phyloP scores from a whole-genome alignment of 2,113 vertebrate genomes.

The Prunella fulvescens region DNA sequence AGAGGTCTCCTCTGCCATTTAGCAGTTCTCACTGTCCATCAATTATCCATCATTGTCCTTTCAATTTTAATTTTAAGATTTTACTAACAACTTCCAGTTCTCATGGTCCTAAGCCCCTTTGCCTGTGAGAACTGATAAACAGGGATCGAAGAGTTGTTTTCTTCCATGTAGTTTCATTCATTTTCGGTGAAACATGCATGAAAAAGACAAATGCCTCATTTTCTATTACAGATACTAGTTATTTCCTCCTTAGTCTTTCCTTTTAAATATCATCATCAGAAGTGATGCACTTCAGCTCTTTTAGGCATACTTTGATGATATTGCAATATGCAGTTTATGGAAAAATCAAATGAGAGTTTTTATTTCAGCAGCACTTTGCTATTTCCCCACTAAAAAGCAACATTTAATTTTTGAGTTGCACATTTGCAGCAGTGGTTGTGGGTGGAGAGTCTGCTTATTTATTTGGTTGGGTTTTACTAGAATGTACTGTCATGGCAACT shows the following conservation, averaged over 20 bases:
- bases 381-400: slow-evolving; percentile 19
- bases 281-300: slow-evolving; percentile 8
- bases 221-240: not conserved
- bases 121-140: not conserved
- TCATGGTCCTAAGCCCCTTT: not conserved
- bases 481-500: slow-evolving; percentile 55
- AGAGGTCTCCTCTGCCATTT: not conserved
- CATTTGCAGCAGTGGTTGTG: slow-evolving; percentile 46
- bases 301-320: slow-evolving; percentile 9
- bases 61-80: not conserved
- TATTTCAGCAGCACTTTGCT: not conserved
- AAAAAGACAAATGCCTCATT: not conserved
- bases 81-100: not conserved
- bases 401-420: slow-evolving; percentile 35
- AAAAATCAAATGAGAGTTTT: slow-evolving; percentile 34
- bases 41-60: not conserved
- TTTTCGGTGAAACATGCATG: not conserved
- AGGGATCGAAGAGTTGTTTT: not conserved
- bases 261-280: not conserved
- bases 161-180: not conserved
- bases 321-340: not conserved
- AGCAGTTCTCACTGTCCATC: not conserved
- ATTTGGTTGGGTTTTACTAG: slow-evolving; percentile 38
- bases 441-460: slow-evolving; percentile 40
- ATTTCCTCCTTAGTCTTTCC: not conserved